Percentiles rank a stretch among this genome's conserved stretches.
phyloP scores from a whole-genome alignment of 2,797 vertebrate genomes.

The Vultur gryphus region DNA sequence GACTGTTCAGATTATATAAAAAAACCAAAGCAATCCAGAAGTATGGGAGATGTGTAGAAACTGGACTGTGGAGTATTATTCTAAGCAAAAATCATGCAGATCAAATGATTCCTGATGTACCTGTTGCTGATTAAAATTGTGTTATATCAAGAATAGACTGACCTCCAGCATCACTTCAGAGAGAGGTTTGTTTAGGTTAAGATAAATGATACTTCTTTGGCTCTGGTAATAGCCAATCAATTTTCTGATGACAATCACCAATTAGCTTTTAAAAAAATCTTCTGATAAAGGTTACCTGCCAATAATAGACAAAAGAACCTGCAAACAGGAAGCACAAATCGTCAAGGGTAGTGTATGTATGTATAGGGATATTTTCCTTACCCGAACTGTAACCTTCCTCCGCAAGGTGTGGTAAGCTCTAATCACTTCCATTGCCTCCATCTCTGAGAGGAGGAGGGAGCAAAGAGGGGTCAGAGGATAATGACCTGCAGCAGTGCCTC shows the following conservation, averaged over 20 bases:
- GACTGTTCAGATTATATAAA: background rate
- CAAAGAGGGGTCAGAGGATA: background rate
- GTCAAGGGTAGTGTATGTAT: no score
- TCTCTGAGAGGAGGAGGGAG: background rate
- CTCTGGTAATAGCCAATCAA: background rate
- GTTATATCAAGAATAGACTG: background rate
- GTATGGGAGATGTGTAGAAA: background rate
- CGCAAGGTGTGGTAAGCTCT: background rate
- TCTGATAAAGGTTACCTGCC: background rate
- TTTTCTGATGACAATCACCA: background rate
- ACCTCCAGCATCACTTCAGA: background rate
- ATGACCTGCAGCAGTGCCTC: background rate
- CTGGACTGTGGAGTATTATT: background rate
- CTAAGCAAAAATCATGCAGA: background rate
- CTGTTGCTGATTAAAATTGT: background rate
- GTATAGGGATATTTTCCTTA: background rate
- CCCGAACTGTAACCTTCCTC: background rate
- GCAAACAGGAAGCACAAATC: background rate
- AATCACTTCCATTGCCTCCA: background rate
- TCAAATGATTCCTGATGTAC: background rate
- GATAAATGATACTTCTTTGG: background rate
- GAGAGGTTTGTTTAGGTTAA: background rate
- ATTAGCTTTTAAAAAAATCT: background rate
- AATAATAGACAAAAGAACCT: background rate
- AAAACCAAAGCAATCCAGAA: background rate